Evolutionary conservation across 2,888 invertebrate genomes (phyloP).

Genomic region (Drosophila barbarae): DNA sequence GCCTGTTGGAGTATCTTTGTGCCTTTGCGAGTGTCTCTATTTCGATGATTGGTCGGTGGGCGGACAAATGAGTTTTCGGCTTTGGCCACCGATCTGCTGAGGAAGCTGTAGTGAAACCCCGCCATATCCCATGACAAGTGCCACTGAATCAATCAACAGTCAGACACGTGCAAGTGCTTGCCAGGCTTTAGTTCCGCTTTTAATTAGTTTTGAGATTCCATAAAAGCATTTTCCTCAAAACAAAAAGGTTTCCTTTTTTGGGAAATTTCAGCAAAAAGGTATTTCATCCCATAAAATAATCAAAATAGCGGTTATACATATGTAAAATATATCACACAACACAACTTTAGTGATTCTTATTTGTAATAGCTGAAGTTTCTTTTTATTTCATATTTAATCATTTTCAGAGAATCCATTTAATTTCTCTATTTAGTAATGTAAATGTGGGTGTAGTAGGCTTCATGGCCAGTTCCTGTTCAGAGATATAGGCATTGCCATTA

Average conservation of each 20-base stretch:
- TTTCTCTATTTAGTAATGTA: neutral
- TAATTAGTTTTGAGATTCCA: neutral
- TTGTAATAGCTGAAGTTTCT: too few relatives aligned
- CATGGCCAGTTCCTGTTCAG: conserved; percentile 25
- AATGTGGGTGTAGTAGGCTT: conserved; percentile 8
- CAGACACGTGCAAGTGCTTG: conserved; percentile 3
- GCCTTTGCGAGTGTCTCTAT: conserved; percentile 9
- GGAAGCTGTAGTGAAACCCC: neutral
- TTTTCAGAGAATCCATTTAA: neutral
- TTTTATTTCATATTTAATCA: too few relatives aligned
- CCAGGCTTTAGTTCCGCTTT: conserved; percentile 4
- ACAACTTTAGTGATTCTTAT: too few relatives aligned
- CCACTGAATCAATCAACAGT: conserved; percentile 18
- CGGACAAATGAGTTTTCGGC: conserved; percentile 35
- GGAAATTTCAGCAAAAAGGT: too few relatives aligned
- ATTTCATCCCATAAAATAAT: neutral
- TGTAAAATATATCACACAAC: too few relatives aligned
- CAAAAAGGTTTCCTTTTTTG: neutral
- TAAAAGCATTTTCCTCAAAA: neutral
- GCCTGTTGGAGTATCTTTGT: conserved; percentile 1
- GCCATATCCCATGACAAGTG: conserved; percentile 27
- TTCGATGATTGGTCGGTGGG: conserved; percentile 31
- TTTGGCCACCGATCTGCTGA: conserved; percentile 23
- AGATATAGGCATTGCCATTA: conserved; percentile 1
- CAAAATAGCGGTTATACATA: too few relatives aligned